Conservation (phyloP, 2,888 invertebrate genomes). For the Zonitis immaculata region DNA sequence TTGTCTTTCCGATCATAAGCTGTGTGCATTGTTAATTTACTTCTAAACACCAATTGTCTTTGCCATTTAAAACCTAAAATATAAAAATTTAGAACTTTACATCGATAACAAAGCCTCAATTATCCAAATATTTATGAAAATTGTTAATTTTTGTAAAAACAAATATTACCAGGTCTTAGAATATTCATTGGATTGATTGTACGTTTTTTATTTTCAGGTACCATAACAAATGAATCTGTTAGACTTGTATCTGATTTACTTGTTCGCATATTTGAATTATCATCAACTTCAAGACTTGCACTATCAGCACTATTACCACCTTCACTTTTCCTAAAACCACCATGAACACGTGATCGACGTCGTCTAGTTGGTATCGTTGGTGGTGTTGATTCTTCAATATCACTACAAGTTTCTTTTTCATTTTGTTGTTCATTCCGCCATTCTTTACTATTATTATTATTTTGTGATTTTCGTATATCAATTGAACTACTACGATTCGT, state of each 20-base stretch:
- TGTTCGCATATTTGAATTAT: conserved; percentile 59
- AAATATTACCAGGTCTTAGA: conserved; percentile 42
- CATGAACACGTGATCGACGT: conserved; percentile 62
- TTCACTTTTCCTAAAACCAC: conserved; percentile 64
- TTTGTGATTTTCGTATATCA: conserved; percentile 27
- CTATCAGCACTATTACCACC: conserved; percentile 54
- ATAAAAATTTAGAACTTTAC: not conserved
- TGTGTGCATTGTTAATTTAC: conserved; percentile 96
- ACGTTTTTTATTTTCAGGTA: conserved; percentile 56
- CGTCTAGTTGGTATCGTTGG: conserved; percentile 55
- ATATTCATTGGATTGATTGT: conserved; percentile 44
- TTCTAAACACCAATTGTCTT: conserved; percentile 85
- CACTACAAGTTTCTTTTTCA: conserved; percentile 68
- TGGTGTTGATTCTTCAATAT: conserved; percentile 53
- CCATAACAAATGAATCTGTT: conserved; percentile 83
- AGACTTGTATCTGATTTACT: conserved; percentile 90
- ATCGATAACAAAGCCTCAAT: too few relatives aligned
- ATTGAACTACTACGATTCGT: conserved; percentile 43
- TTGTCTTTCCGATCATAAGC: conserved; percentile 96
- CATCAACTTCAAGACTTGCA: conserved; percentile 44
- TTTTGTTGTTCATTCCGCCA: conserved; percentile 63
- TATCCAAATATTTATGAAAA: too few relatives aligned
- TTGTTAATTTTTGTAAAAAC: too few relatives aligned
- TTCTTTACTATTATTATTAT: conserved; percentile 54
- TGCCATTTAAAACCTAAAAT: conserved; percentile 77